phyloP scores from a whole-genome alignment of 2,797 vertebrate genomes.

The Sebastes kiyomatsui region DNA sequence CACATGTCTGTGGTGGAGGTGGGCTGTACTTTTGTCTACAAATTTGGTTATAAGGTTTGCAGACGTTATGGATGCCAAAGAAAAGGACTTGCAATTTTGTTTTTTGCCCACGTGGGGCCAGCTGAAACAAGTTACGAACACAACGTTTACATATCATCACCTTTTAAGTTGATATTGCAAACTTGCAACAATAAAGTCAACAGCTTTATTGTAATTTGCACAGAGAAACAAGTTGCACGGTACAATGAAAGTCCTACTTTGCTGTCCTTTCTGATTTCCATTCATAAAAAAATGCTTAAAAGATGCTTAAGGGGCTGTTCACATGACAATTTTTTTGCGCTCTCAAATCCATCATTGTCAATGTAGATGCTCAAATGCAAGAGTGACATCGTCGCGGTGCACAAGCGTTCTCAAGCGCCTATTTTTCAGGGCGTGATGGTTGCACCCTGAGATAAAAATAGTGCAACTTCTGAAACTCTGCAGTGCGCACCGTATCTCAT shows the following conservation, averaged over 20 bases:
- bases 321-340: no score
- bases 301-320: not conserved
- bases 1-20: not conserved
- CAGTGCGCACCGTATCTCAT: no score
- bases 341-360: no score
- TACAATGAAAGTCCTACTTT: not conserved
- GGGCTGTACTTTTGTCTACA: not conserved
- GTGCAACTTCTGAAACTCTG: no score
- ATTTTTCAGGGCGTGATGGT: no score
- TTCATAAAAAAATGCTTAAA: not conserved
- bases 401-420: no score
- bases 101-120: not conserved
- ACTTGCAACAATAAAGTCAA: not conserved
- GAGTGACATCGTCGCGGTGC: no score
- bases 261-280: not conserved
- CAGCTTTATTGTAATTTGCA: not conserved
- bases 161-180: not conserved
- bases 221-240: not conserved
- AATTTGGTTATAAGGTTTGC: not conserved
- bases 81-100: not conserved
- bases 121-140: not conserved
- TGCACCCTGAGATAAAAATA: no score
- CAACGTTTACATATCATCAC: not conserved
- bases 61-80: not conserved
- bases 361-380: no score